Base-by-base conservation (phyloP, 2,113 vertebrate species). In the Oryzias javanicus region DNA sequence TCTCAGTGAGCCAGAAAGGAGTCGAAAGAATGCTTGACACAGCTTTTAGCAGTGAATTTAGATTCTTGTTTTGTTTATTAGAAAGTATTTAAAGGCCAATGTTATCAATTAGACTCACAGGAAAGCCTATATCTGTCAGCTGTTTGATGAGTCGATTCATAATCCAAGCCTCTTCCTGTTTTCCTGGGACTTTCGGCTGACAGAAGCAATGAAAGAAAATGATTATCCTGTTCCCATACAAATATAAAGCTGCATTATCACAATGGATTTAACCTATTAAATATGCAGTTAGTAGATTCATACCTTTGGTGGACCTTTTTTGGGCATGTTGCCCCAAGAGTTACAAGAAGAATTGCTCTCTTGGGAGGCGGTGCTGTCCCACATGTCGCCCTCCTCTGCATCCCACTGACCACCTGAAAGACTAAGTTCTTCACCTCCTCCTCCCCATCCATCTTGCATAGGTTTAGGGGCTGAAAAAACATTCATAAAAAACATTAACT, bases 361-460 rank as follows among this genome's bases (percentile, higher is more conserved):
- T 82, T 97, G 96, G 74, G 95, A 94, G 80, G 94, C 92, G 77
- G 93, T 81, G 67, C 83, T 96, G 87, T 91, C 96, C 96, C 96
- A 98, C 93, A 96, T 80, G 91, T 96, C 95, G 74, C 94, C 93
- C 55, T 98, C 96, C 61, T 98, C 96, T 66, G 94, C 93, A 63
- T 98, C 96, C 95, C 96, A 98, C 81, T 95, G 95, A 82, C 91
- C 83, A 64, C 92, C 81, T 24, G 93, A 91, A 79, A 95, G 82
- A 86, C 80, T 92, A 75, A 93, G 68, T 60, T 98, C 96, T 63
- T 98, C 96, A 77, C 93, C 93, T 86, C 94, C 91, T 72, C 94
- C 92, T 89, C 94, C 94, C 96, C 96, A 98, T 91, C 95, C 91
- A 84, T 98, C 96, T 97, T 98, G 96, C 95, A 98, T 97, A 95